Evolutionary conservation across 92 coral and sea anemone genomes (phyloP).

Genomic region (Phymanthus crucifer): DNA sequence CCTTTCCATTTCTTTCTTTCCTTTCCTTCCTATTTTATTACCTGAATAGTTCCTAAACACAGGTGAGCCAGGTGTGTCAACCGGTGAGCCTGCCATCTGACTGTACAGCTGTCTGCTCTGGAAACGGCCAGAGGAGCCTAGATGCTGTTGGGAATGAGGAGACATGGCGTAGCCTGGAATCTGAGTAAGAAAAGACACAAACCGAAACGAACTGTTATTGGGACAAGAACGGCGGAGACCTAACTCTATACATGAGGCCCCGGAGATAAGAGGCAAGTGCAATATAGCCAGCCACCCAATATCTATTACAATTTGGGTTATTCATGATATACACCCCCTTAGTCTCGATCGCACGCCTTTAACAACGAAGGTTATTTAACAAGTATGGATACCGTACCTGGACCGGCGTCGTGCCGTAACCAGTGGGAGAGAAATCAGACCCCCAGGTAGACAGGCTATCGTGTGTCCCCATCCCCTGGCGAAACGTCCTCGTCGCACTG

Average conservation of each 20-base stretch:
- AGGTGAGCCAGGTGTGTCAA: conserved; percentile 36
- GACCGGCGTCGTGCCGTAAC: conserved; percentile 42
- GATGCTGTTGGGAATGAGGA: conserved; percentile 80
- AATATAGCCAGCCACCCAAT: no score
- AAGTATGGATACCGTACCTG: conserved; percentile 12
- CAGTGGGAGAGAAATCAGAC: conserved; percentile 84
- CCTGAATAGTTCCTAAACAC: conserved; percentile 17
- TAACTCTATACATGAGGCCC: no score
- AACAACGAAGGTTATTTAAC: neutral
- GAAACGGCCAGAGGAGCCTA: conserved; percentile 73
- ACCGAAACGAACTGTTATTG: neutral
- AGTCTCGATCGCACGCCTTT: no score
- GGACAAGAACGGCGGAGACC: no score
- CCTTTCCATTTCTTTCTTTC: neutral
- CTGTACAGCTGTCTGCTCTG: conserved; percentile 55
- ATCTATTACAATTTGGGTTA: no score
- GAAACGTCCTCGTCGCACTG: conserved; percentile 61
- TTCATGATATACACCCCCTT: no score
- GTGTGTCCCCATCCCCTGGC: conserved; percentile 71
- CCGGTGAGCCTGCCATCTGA: conserved; percentile 44
- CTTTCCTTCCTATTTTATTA: neutral
- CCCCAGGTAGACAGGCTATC: conserved; percentile 92
- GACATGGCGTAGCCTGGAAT: conserved; percentile 49
- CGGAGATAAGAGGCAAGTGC: no score
- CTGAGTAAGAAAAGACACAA: neutral